Conservation (phyloP, 2,888 invertebrate species). For the Megamerina dolium region DNA sequence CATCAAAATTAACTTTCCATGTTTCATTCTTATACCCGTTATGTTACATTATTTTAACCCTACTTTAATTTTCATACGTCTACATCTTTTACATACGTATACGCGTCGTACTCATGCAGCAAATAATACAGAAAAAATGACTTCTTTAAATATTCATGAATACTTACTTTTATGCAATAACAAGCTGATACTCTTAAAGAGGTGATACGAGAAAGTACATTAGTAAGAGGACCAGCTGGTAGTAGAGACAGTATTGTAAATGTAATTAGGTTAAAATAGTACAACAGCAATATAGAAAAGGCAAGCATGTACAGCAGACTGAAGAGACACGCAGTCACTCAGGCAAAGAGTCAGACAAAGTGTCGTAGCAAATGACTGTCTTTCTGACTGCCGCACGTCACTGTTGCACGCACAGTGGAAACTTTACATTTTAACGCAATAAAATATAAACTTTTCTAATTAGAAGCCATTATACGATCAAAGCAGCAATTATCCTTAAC, state of each 20-base stretch:
- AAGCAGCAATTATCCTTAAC: slow-evolving; percentile 36
- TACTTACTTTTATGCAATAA: not conserved
- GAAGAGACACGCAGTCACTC: too few relatives aligned
- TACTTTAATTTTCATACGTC: slow-evolving; percentile 8
- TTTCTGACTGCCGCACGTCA: not conserved
- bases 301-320: too few relatives aligned
- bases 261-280: too few relatives aligned
- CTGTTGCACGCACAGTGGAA: not conserved
- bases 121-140: not conserved
- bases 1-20: too few relatives aligned
- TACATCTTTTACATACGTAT: not conserved
- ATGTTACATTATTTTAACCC: too few relatives aligned
- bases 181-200: not conserved
- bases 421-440: slow-evolving; percentile 19
- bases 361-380: too few relatives aligned
- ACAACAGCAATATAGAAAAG: too few relatives aligned
- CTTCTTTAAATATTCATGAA: not conserved
- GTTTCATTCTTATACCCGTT: too few relatives aligned
- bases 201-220: too few relatives aligned
- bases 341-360: too few relatives aligned
- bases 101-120: not conserved
- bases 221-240: too few relatives aligned
- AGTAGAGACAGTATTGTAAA: too few relatives aligned
- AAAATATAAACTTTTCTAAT: slow-evolving; percentile 39
- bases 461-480: slow-evolving; percentile 45